Evolutionary conservation across 2,888 invertebrate species (phyloP).

Genomic region (Mayetiola destructor): DNA sequence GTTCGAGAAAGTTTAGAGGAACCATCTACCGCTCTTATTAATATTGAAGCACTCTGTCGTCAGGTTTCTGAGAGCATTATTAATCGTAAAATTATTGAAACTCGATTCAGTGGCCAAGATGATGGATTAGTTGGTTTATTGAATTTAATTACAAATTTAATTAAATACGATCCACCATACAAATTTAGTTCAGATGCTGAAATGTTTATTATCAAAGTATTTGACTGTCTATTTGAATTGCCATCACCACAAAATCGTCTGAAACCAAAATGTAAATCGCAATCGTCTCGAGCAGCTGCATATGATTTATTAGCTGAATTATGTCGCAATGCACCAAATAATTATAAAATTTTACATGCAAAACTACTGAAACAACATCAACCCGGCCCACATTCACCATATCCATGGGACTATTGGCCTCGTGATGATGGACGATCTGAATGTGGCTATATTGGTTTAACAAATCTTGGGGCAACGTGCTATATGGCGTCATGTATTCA

Average conservation of each 20-base stretch:
- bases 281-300: slow-evolving; percentile 74
- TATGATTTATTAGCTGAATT: slow-evolving; percentile 83
- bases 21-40: slow-evolving; percentile 41
- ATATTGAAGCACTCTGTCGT: slow-evolving; percentile 59
- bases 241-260: slow-evolving; percentile 73
- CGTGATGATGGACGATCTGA: slow-evolving; percentile 88
- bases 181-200: slow-evolving; percentile 66
- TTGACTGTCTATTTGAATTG: slow-evolving; percentile 77
- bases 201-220: slow-evolving; percentile 44
- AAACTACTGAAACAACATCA: slow-evolving; percentile 76
- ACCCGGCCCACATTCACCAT: slow-evolving; percentile 66
- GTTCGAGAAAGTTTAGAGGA: slow-evolving; percentile 50
- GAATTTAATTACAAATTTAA: slow-evolving; percentile 69
- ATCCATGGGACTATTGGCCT: slow-evolving; percentile 97
- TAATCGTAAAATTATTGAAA: slow-evolving; percentile 67
- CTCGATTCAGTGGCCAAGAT: slow-evolving; percentile 70
- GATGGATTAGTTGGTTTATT: slow-evolving; percentile 81
- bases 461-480: slow-evolving; percentile 90
- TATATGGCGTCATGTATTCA: slow-evolving; percentile 98
- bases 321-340: slow-evolving; percentile 68
- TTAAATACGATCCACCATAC: slow-evolving; percentile 78
- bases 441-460: slow-evolving; percentile 87
- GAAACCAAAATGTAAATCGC: slow-evolving; percentile 86
- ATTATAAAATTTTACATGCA: slow-evolving; percentile 69
- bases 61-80: slow-evolving; percentile 62